A percentile compares a stretch with the other conserved stretches of the same genome.
Conservation (phyloP, 2,113 vertebrate species). For the Ochotona princeps region DNA sequence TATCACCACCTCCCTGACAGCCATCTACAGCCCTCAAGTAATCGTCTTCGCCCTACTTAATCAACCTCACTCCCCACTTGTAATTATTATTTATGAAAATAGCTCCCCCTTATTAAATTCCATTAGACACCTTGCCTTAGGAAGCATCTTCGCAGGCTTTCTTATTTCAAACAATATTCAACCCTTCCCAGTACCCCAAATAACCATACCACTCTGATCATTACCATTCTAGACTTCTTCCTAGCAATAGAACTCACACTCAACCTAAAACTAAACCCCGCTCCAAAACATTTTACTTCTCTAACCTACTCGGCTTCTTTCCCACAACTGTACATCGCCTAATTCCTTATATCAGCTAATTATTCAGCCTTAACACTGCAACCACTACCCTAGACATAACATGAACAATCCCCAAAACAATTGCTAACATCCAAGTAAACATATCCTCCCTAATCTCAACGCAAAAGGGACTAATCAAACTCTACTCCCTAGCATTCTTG, state of each 20-base stretch:
- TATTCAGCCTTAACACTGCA: neutral
- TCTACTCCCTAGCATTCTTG: neutral
- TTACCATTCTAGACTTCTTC: too few species aligned
- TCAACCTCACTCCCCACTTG: neutral
- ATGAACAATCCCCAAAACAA: neutral
- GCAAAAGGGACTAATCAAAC: neutral
- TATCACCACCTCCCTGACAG: neutral
- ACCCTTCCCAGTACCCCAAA: neutral
- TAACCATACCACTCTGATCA: too few species aligned
- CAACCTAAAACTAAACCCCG: too few species aligned
- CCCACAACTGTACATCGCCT: neutral
- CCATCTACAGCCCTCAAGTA: neutral
- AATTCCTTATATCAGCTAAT: neutral
- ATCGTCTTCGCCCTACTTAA: neutral
- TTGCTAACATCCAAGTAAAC: rapidly evolving
- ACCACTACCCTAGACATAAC: neutral
- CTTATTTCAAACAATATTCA: too few species aligned
- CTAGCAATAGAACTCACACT: neutral
- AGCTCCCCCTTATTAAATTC: neutral
- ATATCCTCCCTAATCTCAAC: rapidly evolving
- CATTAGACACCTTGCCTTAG: neutral
- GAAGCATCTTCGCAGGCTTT: neutral
- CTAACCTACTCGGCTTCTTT: neutral
- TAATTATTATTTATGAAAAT: neutral
- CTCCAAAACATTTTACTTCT: too few species aligned